Conservation (phyloP, 2,797 vertebrate species). For the Thripadectes ignobilis region DNA sequence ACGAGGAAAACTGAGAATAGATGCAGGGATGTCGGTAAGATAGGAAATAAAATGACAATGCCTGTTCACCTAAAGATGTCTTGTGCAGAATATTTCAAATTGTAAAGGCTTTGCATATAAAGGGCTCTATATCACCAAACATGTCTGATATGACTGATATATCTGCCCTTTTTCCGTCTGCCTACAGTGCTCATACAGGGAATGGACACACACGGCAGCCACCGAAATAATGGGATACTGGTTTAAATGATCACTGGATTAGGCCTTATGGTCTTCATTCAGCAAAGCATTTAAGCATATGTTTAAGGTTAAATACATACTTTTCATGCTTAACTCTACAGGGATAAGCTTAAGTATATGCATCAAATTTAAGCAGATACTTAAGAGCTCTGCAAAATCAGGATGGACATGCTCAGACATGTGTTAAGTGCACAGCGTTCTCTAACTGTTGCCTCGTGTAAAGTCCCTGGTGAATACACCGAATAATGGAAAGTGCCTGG, state of each 20-base stretch:
- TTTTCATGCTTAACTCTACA: slow-evolving; percentile 64
- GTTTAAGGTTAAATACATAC: slow-evolving; percentile 69
- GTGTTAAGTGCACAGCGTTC: slow-evolving; percentile 27
- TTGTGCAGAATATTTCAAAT: neutral
- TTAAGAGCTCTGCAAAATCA: slow-evolving; percentile 66
- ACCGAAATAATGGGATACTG: slow-evolving; percentile 38
- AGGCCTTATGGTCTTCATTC: slow-evolving; percentile 71
- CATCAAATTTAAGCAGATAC: slow-evolving; percentile 65
- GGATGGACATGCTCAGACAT: slow-evolving; percentile 56
- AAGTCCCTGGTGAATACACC: neutral
- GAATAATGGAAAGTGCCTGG: neutral
- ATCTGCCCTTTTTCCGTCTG: neutral
- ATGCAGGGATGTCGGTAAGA: neutral
- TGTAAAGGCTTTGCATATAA: neutral
- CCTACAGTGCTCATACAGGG: accelerated
- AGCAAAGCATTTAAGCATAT: slow-evolving; percentile 67
- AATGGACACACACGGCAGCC: neutral
- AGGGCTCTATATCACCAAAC: neutral
- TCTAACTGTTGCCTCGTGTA: slow-evolving; percentile 32
- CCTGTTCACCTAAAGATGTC: neutral
- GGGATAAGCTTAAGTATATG: slow-evolving; percentile 66
- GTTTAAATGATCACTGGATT: slow-evolving; percentile 63
- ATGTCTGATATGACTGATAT: neutral
- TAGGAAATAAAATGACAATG: accelerated
- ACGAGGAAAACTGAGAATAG: neutral